Conservation (phyloP, 2,888 invertebrate species). For the Drosophila helvetica region DNA sequence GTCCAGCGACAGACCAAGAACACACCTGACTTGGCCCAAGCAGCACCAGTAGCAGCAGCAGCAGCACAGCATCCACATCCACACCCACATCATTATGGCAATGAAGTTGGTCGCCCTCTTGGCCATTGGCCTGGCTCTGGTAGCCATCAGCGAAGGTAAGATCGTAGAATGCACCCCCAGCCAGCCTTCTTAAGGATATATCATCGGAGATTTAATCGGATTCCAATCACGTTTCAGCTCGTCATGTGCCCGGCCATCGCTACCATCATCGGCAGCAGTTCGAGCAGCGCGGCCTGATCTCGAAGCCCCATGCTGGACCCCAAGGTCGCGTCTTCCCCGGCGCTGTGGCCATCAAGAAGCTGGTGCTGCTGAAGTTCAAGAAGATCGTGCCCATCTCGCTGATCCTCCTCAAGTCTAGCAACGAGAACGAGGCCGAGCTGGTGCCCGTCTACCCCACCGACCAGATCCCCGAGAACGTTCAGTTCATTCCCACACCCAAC, state of each 20-base stretch:
- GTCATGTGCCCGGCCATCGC: slow-evolving; percentile 58
- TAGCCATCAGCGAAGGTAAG: slow-evolving; percentile 61
- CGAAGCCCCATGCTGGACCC: slow-evolving; percentile 58
- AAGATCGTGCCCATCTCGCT: slow-evolving; percentile 80
- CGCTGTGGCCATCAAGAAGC: slow-evolving; percentile 79
- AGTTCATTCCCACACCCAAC: slow-evolving; percentile 80
- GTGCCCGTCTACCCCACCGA: slow-evolving; percentile 81
- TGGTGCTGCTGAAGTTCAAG: slow-evolving; percentile 81
- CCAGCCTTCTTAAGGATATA: neutral
- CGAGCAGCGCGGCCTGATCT: slow-evolving; percentile 57
- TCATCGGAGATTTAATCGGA: neutral
- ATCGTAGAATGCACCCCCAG: too few species aligned
- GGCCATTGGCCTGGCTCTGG: slow-evolving; percentile 60
- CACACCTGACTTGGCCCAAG: neutral
- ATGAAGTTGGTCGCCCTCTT: slow-evolving; percentile 60
- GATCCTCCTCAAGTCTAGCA: slow-evolving; percentile 76
- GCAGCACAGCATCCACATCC: slow-evolving; percentile 3
- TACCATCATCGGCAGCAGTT: slow-evolving; percentile 35
- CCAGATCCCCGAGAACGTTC: slow-evolving; percentile 77
- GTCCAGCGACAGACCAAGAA: slow-evolving; percentile 58
- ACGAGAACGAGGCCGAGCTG: slow-evolving; percentile 80
- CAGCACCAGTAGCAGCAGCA: neutral
- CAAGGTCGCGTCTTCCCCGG: slow-evolving; percentile 79
- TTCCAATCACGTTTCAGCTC: slow-evolving; percentile 45
- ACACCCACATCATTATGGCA: slow-evolving; percentile 46